Evolutionary conservation across 1,140 invertebrate genomes (phyloP).

Genomic region (Brachionus rotundiformis): DNA sequence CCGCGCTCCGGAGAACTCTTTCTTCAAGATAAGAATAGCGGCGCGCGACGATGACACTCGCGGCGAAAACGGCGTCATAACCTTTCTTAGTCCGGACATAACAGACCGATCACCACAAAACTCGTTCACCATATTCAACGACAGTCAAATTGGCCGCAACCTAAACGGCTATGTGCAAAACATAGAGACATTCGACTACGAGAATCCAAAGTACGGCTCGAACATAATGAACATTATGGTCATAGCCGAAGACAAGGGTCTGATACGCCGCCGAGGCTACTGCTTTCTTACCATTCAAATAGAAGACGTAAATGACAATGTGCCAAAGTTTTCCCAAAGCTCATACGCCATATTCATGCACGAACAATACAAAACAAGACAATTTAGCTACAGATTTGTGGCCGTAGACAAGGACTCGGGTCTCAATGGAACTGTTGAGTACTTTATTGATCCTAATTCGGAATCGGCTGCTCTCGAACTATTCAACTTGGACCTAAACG

Average conservation of each 20-base stretch:
- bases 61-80: conserved; percentile 34
- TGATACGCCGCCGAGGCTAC: neutral
- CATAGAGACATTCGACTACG: conserved; percentile 19
- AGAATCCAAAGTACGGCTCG: conserved; percentile 38
- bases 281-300: conserved; percentile 49
- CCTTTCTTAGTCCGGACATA: conserved; percentile 2
- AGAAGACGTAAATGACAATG: conserved; percentile 34
- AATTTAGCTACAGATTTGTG: conserved; percentile 47
- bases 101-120: conserved; percentile 45
- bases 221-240: conserved; percentile 50
- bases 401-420: conserved; percentile 47
- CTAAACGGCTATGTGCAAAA: conserved; percentile 35
- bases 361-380: conserved; percentile 41
- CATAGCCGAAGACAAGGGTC: conserved; percentile 17
- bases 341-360: conserved; percentile 32
- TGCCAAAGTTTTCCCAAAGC: conserved; percentile 16
- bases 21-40: neutral
- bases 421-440: conserved; percentile 19
- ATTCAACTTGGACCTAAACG: conserved; percentile 12
- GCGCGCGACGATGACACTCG: conserved; percentile 30
- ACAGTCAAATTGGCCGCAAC: neutral
- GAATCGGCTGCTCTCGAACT: neutral
- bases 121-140: neutral
- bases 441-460: neutral
- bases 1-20: conserved; percentile 7